Evolutionary conservation across 2,113 vertebrate genomes (phyloP).

Genomic region (Mesocricetus auratus): DNA sequence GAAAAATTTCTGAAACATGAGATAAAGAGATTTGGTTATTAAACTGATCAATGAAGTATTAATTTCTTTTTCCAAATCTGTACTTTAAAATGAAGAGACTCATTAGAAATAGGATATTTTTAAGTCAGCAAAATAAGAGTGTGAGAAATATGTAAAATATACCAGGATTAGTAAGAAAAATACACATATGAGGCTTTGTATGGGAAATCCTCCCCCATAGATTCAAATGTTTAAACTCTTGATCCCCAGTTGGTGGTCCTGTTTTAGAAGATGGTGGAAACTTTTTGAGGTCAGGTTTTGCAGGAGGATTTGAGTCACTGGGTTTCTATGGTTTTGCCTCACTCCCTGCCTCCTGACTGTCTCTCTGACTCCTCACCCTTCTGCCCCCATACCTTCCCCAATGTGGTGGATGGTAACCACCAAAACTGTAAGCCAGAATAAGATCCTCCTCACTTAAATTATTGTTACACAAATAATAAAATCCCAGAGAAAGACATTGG

Average conservation of each 20-base stretch:
- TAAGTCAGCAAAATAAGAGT: neutral
- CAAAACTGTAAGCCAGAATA: neutral
- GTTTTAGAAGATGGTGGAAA: neutral
- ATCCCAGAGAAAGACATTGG: too few relatives aligned
- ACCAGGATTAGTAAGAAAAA: constrained; percentile 14
- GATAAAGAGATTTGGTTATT: neutral
- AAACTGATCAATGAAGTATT: constrained; percentile 29
- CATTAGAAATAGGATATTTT: neutral
- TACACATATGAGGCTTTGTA: neutral
- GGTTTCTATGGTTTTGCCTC: neutral
- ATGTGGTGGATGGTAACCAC: neutral
- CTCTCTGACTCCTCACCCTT: too few relatives aligned
- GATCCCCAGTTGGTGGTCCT: neutral
- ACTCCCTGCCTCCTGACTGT: neutral
- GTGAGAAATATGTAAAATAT: constrained; percentile 22
- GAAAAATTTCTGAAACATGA: constrained; percentile 6
- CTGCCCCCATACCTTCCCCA: neutral
- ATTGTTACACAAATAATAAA: too few relatives aligned
- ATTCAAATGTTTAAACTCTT: neutral
- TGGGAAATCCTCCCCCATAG: neutral
- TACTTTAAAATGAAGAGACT: constrained; percentile 38
- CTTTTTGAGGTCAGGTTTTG: neutral
- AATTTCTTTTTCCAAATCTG: constrained; percentile 36
- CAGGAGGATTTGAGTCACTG: neutral
- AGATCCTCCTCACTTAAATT: neutral